phyloP scores from a whole-genome alignment of 2,113 vertebrate species.

The Raphicerus campestris region DNA sequence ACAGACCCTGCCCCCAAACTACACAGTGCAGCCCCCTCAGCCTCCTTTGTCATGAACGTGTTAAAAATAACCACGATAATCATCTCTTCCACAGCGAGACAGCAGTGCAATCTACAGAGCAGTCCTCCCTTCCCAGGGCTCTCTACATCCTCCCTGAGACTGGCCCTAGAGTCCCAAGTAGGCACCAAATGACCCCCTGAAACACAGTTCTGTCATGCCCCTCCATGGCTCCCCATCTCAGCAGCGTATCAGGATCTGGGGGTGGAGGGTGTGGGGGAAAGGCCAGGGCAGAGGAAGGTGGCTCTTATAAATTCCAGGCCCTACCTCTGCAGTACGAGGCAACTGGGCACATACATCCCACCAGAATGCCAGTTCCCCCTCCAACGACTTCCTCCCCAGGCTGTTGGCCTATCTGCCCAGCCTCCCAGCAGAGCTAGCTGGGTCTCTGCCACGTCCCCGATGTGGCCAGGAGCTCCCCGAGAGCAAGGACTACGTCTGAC shows the following conservation, averaged over 20 bases:
- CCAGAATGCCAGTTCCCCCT: background rate
- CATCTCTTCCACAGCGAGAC: background rate
- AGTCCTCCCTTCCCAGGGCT: background rate
- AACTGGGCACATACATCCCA: background rate
- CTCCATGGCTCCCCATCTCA: background rate
- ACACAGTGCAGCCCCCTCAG: conserved; percentile 18
- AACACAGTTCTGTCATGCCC: background rate
- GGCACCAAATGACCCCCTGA: background rate
- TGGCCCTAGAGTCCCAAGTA: background rate
- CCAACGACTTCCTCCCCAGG: background rate
- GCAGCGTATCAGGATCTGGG: background rate
- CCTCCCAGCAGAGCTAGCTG: background rate
- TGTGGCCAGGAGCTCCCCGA: background rate
- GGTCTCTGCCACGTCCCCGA: background rate
- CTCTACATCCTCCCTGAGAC: background rate
- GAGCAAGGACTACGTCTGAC: background rate
- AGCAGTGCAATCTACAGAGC: background rate
- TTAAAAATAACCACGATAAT: conserved; percentile 51
- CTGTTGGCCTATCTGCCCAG: background rate
- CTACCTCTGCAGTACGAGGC: background rate
- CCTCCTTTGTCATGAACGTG: conserved; percentile 7
- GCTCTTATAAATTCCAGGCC: background rate
- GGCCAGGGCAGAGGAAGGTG: background rate
- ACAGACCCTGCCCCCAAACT: background rate
- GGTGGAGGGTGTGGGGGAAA: background rate